These are phyloP conservation scores for Electrophaes corylata DNA, from an alignment of 2,888 invertebrate species.

Conservation along the genomic window DNA sequence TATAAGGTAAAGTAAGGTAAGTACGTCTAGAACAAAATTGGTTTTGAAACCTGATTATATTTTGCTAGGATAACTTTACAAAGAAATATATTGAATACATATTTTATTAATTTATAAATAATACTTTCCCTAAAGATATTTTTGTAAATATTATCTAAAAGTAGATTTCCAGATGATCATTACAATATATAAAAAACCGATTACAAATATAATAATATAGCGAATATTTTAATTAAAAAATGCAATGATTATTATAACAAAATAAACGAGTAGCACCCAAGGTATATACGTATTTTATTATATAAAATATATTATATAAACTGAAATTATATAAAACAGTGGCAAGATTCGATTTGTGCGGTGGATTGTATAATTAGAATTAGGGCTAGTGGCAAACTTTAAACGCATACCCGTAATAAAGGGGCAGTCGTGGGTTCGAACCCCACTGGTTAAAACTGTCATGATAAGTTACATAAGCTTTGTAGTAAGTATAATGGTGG, in stretches of 20 bases:
- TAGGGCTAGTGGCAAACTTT: no score
- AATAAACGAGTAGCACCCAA: neutral
- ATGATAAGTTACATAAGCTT: no score
- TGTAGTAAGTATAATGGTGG: no score
- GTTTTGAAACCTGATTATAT: neutral
- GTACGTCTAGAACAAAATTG: neutral
- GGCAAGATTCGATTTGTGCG: slow-evolving; percentile 1
- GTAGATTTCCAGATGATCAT: neutral
- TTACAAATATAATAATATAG: no score
- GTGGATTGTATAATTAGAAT: no score
- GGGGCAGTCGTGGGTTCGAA: no score
- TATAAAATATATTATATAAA: neutral
- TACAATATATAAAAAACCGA: no score
- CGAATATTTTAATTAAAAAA: no score
- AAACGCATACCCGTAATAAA: no score
- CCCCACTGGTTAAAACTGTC: no score
- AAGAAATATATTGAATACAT: neutral
- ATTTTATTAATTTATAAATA: neutral
- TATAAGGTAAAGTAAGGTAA: no score
- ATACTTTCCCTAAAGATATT: neutral
- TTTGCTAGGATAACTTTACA: neutral
- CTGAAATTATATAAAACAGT: neutral
- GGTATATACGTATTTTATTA: no score
- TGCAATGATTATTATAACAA: slow-evolving; percentile 1
- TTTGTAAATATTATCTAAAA: slow-evolving; percentile 6